phyloP scores from a whole-genome alignment of 2,797 vertebrate genomes.

The Rhinatrema bivittatum region DNA sequence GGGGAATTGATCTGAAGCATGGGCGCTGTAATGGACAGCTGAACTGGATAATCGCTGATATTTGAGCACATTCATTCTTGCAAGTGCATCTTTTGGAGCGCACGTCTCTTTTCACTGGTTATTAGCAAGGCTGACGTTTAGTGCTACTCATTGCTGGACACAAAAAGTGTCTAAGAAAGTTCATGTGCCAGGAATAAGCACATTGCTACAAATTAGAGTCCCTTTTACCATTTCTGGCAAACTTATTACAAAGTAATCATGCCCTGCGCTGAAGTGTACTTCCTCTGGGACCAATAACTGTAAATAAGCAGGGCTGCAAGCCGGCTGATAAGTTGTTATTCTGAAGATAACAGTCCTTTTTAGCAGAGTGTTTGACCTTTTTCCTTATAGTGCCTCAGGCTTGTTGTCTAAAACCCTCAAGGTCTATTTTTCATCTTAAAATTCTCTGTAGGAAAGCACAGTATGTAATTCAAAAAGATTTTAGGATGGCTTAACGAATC shows the following conservation, averaged over 20 bases:
- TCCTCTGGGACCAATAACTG: conserved; percentile 85
- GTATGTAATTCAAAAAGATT: conserved; percentile 50
- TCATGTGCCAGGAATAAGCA: conserved; percentile 45
- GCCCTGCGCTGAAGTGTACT: conserved; percentile 68
- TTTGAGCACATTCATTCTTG: conserved; percentile 31
- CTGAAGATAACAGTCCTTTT: conserved; percentile 80
- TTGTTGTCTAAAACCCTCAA: conserved; percentile 75
- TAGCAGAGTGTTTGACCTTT: conserved; percentile 84
- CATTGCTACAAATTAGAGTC: conserved; percentile 58
- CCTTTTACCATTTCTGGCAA: conserved; percentile 60
- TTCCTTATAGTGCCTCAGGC: conserved; percentile 76
- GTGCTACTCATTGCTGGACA: conserved; percentile 32
- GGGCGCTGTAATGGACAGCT: conserved; percentile 41
- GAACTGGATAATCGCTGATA: conserved; percentile 38
- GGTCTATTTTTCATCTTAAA: conserved; percentile 79
- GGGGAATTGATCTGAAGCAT: conserved; percentile 34
- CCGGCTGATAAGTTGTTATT: conserved; percentile 82
- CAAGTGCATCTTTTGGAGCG: conserved; percentile 16
- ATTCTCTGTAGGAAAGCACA: conserved; percentile 61
- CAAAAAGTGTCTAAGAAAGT: conserved; percentile 32
- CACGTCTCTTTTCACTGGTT: conserved; percentile 39
- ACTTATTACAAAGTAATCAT: conserved; percentile 85
- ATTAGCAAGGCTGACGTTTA: conserved; percentile 42
- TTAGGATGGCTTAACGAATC: conserved; percentile 48
- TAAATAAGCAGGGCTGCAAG: conserved; percentile 84